Conservation (phyloP, 2,888 invertebrate genomes). For the Smittia aterrima region DNA sequence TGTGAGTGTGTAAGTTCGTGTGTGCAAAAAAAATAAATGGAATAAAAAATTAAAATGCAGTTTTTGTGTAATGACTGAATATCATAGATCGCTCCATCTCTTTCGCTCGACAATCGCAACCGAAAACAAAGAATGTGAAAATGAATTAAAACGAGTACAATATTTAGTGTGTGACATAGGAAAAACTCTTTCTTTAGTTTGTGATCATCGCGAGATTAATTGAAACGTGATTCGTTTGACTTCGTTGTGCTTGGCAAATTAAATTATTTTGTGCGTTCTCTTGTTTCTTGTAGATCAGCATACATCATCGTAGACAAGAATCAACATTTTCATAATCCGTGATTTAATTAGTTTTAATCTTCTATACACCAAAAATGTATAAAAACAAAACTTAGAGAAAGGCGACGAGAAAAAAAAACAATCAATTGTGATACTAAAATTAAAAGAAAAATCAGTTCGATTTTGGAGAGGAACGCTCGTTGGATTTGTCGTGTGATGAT, state of each 20-base stretch:
- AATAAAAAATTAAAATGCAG: constrained; percentile 15
- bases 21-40: constrained; percentile 8
- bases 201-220: constrained; percentile 32
- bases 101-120: neutral
- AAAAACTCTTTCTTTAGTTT: constrained; percentile 27
- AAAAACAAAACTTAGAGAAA: neutral
- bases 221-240: constrained; percentile 9
- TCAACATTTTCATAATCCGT: constrained; percentile 37
- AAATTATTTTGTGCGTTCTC: neutral
- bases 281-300: constrained; percentile 24
- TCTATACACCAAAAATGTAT: constrained; percentile 21
- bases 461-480: neutral
- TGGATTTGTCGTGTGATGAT: constrained; percentile 24
- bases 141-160: neutral
- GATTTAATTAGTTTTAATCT: constrained; percentile 35
- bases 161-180: constrained; percentile 8
- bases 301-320: constrained; percentile 39
- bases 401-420: neutral
- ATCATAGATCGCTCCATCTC: constrained; percentile 8
- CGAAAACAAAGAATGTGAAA: constrained; percentile 18
- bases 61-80: neutral
- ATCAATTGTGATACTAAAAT: constrained; percentile 40
- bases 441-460: constrained; percentile 5
- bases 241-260: neutral
- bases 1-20: neutral